These are phyloP conservation scores for Gastracanthus pulcherrimus DNA, from an alignment of 2,888 invertebrate species.

Conservation along the genomic window DNA sequence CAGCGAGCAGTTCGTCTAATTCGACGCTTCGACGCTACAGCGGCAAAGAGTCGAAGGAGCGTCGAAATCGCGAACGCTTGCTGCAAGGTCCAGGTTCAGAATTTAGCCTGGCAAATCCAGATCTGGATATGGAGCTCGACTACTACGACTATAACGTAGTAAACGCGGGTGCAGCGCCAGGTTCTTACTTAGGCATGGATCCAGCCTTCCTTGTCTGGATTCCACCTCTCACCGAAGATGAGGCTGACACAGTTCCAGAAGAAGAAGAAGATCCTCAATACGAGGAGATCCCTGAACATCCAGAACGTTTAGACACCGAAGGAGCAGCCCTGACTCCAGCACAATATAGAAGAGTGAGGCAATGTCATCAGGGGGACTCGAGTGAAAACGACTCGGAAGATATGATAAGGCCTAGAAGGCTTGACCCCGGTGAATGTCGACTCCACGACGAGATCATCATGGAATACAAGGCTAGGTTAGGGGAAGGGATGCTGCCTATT, in stretches of 20 bases:
- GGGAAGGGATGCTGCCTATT: conserved; percentile 70
- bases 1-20: conserved; percentile 70
- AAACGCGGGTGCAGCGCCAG: conserved; percentile 89
- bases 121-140: conserved; percentile 89
- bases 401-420: conserved; percentile 20
- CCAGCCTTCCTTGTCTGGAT: conserved; percentile 93
- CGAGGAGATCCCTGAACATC: conserved; percentile 24
- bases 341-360: conserved; percentile 67
- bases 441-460: conserved; percentile 69
- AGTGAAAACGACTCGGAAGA: conserved; percentile 52
- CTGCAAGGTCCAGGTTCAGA: conserved; percentile 86
- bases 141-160: conserved; percentile 94
- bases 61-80: conserved; percentile 85
- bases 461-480: conserved; percentile 68
- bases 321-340: conserved; percentile 69
- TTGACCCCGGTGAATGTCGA: conserved; percentile 59
- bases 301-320: conserved; percentile 62
- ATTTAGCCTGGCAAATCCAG: conserved; percentile 86
- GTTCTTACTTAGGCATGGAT: conserved; percentile 93
- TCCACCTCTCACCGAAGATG: conserved; percentile 87
- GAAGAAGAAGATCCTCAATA: conserved; percentile 57
- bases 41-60: conserved; percentile 85
- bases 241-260: conserved; percentile 67
- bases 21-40: conserved; percentile 66
- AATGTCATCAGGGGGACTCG: conserved; percentile 45